Base-by-base conservation (phyloP, 2,113 vertebrate genomes). In the Piaya cayana region DNA sequence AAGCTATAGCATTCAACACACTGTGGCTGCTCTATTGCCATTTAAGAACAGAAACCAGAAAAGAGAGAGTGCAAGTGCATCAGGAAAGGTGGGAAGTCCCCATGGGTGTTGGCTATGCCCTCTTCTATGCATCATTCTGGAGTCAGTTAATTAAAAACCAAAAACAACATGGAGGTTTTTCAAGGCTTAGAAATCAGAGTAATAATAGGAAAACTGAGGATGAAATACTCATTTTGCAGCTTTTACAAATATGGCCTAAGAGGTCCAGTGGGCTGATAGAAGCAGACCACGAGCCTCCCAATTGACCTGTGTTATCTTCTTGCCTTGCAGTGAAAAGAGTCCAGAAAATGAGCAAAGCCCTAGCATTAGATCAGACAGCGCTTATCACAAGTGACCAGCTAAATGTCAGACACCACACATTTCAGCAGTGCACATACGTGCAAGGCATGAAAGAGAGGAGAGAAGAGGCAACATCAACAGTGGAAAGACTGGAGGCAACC, bases 331-430 rank as follows among this genome's bases (percentile, higher is more conserved):
- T 12, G 42, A 67, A 77, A 27, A 70, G 39, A 65, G 74, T 17
- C 13, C 13, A 59, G 70, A 82, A 65, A 55, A 32, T 6, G 3
- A 91, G 42, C 15, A 55, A 80, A 85, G 36, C 16, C 42, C 16
- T 11, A 62, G 21, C 0, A 0, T 29, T 9, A 58, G 21, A 25
- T 5, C 70, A 56, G 37, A 25, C n/a, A 64, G 43, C 0, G 2
- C 14, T 70, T 53, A n/a, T 25, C 42, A 21, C 18, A 45, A 75
- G 60, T 12, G 18, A 70, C 29, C 8, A 36, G 27, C 47, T 22
- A 56, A 47, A 65, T 2, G 27, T 16, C 37, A 86, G 36, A 55
- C 50, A 29, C 5, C 2, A 1, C 0, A 11, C 16, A 22, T 30
- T 64, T 55, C 63, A 64, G 59, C 32, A 29, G 37, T 2, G 3